A percentile compares a stretch with the other conserved stretches of the same genome.
Evolutionary conservation across 92 coral and sea anemone genomes (phyloP).

Genomic region (Isaurus tuberculatus): DNA sequence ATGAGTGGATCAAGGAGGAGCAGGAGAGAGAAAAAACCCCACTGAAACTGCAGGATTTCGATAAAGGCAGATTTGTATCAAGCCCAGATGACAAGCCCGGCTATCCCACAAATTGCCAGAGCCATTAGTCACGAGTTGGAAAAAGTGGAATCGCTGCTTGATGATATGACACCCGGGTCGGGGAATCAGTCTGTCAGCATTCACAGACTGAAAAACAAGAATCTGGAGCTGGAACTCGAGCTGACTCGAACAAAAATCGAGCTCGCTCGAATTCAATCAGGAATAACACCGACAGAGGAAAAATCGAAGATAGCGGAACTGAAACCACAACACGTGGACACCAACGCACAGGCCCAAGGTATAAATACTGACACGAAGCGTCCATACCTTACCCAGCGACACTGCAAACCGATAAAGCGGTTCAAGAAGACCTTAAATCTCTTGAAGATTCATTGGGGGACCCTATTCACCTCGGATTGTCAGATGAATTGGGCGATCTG

Average conservation of each 20-base stretch:
- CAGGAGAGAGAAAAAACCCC: constrained; percentile 9
- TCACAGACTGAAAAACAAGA: constrained; percentile 26
- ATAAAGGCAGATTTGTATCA: not conserved
- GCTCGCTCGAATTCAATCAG: constrained; percentile 40
- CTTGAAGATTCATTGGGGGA: constrained; percentile 48
- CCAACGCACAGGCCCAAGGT: constrained; percentile 36
- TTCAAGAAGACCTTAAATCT: constrained; percentile 52
- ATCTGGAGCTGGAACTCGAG: constrained; percentile 34
- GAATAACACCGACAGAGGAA: constrained; percentile 8
- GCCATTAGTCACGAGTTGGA: constrained; percentile 33
- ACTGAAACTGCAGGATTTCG: not conserved
- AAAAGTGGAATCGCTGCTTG: constrained; percentile 45
- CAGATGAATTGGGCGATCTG: constrained; percentile 42
- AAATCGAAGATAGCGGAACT: constrained; percentile 36
- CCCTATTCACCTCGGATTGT: constrained; percentile 44
- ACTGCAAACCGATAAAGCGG: constrained; percentile 48
- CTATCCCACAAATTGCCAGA: constrained; percentile 7
- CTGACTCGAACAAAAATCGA: constrained; percentile 49
- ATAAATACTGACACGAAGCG: not conserved
- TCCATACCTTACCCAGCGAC: constrained; percentile 37
- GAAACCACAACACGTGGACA: constrained; percentile 28
- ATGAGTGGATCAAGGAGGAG: constrained; percentile 11
- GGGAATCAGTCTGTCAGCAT: constrained; percentile 1
- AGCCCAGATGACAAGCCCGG: not conserved
- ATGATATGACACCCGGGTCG: constrained; percentile 28